Evolutionary conservation across 2,888 invertebrate species (phyloP), one percentile per base, ranked within the genome.

Genomic region (Pandemis cinnamomeana): DNA sequence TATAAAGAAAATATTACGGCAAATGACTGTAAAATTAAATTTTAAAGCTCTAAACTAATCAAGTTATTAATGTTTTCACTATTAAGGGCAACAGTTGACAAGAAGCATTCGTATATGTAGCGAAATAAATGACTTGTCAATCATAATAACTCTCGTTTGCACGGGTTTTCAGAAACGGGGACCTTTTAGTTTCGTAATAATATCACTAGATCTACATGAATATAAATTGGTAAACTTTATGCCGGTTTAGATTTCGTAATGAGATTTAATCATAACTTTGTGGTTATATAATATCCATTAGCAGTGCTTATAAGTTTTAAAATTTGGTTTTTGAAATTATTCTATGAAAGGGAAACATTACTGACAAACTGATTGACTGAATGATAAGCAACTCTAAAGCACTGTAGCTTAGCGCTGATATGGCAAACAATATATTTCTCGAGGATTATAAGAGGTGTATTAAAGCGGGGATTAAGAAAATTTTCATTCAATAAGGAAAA

Each of bases 221-320:
- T 71, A 51, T 70, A 61, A 70, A 74, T 71, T 68, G 63, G 71
- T 42, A 60, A 67, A 71, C 48, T 67, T 66, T 20, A 10, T 58
- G 20, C 63, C 71, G 58, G 27, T 66, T 71, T n/a, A 48, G 46
- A 41, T 58, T 62, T 61, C 7, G 44, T 15, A 13, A 46, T 58
- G 53, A 42, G 11, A 7, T 63, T 62, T 20, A 61, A 67, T 72
- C 62, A 72, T 72, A 68, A 63, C 46, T 72, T 63, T 60, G 66
- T 4, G 13, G 46, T 55, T 53, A 36, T 44, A 46, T 20, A 46
- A 63, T 63, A 63, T 10, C 46, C 20, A 46, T 46, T 46, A 27
- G 27, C 27, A 10, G 27, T 27, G 27, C 27, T 27, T 20, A 58
- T 5, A 27, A 58, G n/a, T 58, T 58, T 7, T 58, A 10, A 27